phyloP scores from a whole-genome alignment of 2,113 vertebrate genomes.

The Echinops telfairi region DNA sequence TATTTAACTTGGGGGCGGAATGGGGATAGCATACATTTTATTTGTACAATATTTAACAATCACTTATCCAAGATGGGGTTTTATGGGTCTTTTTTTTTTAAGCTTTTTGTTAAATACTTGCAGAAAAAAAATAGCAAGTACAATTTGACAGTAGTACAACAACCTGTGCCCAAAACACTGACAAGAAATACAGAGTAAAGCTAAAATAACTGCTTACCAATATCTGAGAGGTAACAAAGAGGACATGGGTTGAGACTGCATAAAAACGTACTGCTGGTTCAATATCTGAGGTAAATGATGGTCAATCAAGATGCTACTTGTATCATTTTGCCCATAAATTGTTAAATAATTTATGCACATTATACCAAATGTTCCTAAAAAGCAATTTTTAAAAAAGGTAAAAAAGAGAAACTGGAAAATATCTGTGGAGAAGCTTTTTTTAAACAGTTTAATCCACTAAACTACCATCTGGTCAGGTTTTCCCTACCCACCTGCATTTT shows the following conservation, averaged over 20 bases:
- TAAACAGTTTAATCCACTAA: conserved; percentile 74
- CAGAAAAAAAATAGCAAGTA: conserved; percentile 90
- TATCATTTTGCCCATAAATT: conserved; percentile 85
- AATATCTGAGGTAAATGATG: conserved; percentile 94
- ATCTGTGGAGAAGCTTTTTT: conserved; percentile 64
- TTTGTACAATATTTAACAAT: conserved; percentile 98
- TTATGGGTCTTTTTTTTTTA: conserved; percentile 77
- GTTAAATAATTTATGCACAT: conserved; percentile 83
- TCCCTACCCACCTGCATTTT: conserved; percentile 66
- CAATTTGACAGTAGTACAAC: conserved; percentile 91
- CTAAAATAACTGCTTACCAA: conserved; percentile 88
- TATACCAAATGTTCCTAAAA: conserved; percentile 87
- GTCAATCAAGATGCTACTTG: conserved; percentile 88
- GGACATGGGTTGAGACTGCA: conserved; percentile 87
- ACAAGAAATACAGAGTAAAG: conserved; percentile 89
- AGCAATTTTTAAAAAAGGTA: conserved; percentile 79
- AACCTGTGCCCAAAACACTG: conserved; percentile 91
- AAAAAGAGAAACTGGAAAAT: conserved; percentile 83
- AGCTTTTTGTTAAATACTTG: conserved; percentile 88
- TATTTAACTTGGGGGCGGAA: conserved; percentile 88
- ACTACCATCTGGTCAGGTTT: conserved; percentile 61
- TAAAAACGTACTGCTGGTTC: conserved; percentile 92
- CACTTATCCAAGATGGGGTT: conserved; percentile 89
- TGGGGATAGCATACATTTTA: conserved; percentile 93
- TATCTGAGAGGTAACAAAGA: conserved; percentile 90